phyloP scores from a whole-genome alignment of 2,797 vertebrate genomes.

The Rhynchonycteris naso region DNA sequence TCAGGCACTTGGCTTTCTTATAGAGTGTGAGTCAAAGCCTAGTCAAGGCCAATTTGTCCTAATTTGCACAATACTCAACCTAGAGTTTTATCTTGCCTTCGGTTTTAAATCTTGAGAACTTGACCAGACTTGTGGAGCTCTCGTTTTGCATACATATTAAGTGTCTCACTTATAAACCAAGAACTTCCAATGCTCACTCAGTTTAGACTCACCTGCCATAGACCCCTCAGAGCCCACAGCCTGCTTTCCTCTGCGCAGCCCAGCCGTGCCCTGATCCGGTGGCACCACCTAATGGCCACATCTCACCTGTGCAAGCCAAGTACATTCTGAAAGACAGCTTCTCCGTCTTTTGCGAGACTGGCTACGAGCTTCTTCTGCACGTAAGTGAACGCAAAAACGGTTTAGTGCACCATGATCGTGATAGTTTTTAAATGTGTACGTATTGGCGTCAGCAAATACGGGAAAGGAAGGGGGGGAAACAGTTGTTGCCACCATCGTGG shows the following conservation, averaged over 20 bases:
- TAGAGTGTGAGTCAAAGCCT: not conserved
- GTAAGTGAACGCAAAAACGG: conserved; percentile 48
- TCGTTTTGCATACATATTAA: not conserved
- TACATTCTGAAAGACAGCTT: conserved; percentile 77
- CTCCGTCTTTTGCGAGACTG: conserved; percentile 69
- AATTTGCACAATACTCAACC: not conserved
- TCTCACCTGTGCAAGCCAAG: conserved; percentile 75
- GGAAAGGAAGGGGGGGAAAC: not conserved
- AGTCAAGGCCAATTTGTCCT: not conserved
- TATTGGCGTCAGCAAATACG: not conserved
- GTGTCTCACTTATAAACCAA: not conserved
- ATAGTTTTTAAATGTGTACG: fast-evolving
- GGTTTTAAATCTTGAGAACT: not conserved
- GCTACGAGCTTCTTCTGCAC: conserved; percentile 75
- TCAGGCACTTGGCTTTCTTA: not conserved
- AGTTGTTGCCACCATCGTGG: not conserved
- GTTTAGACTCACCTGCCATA: not conserved
- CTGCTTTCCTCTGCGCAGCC: conserved; percentile 46
- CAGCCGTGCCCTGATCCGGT: conserved; percentile 82
- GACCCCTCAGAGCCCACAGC: fast-evolving
- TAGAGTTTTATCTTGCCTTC: not conserved
- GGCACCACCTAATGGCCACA: conserved; percentile 84
- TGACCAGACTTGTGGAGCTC: not conserved
- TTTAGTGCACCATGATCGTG: fast-evolving
- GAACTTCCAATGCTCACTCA: not conserved